Percentiles rank a stretch among this genome's conserved stretches.
Evolutionary conservation across 1,140 invertebrate genomes (phyloP).

Genomic region (Idris sp.): DNA sequence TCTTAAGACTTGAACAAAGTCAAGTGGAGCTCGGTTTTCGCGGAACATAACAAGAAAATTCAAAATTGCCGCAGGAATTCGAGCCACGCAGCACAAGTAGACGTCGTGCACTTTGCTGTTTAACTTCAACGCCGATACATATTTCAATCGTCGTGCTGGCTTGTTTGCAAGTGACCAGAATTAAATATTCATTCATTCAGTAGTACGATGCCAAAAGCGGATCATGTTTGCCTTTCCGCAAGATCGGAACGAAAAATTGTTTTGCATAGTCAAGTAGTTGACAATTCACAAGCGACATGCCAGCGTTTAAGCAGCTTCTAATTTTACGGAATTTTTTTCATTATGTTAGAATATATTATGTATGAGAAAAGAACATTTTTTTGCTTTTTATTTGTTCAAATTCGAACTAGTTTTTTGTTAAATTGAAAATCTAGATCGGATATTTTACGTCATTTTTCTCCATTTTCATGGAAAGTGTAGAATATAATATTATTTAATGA

Average conservation of each 20-base stretch:
- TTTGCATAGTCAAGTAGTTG: conserved; percentile 60
- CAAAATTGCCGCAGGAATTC: conserved; percentile 66
- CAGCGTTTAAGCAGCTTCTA: conserved; percentile 59
- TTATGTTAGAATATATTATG: too few species aligned
- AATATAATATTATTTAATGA: too few species aligned
- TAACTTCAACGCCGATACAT: conserved; percentile 73
- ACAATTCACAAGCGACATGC: conserved; percentile 44
- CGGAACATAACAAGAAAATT: conserved; percentile 44
- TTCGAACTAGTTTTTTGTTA: too few species aligned
- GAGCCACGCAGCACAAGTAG: conserved; percentile 61
- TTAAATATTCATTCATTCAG: conserved; percentile 75
- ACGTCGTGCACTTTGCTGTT: conserved; percentile 70
- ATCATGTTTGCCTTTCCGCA: conserved; percentile 65
- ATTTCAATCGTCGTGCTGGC: conserved; percentile 70
- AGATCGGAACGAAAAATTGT: conserved; percentile 66
- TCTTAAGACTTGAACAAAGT: conserved; percentile 5
- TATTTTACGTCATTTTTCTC: too few species aligned
- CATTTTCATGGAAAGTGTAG: too few species aligned
- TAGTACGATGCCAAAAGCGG: conserved; percentile 43
- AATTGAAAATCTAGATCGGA: too few species aligned
- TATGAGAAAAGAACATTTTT: too few species aligned
- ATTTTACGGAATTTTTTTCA: too few species aligned
- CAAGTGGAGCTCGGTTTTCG: conserved; percentile 28
- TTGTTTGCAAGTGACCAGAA: conserved; percentile 74
- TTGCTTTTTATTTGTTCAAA: too few species aligned